Base-by-base conservation (phyloP, 2,797 vertebrate species). In the Takifugu ocellatus region DNA sequence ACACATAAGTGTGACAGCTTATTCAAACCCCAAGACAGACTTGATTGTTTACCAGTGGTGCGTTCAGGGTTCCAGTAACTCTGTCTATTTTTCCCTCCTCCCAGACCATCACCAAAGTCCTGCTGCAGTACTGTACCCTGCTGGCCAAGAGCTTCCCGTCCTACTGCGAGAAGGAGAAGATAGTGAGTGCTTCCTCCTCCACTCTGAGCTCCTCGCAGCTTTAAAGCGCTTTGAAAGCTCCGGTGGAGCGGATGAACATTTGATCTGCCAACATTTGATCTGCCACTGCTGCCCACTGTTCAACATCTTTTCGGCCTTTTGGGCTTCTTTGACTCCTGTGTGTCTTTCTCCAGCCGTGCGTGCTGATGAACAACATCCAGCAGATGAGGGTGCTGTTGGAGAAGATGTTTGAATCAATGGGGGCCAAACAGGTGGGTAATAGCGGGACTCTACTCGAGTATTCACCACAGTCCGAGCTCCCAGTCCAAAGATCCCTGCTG, bases 361-460 rank as follows among this genome's bases (percentile, higher is more conserved):
- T 98, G 81, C 90, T 98, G 74, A 96, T 99, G 96, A 99, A 99
- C 91, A 98, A 99, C 67, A 85, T 98, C 79, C 96, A 98, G 72
- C 96, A 98, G 68, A 94, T 98, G 81, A 90, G 97, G 33, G 96
- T 99, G 56, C 93, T 98, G 67, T 83, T 99, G 77, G 96, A 98
- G 90, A 98, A 96, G 90, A 98, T 98, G 96, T 99, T 99, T 60
- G 96, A 99, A 86, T 95, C 93, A 7, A 98, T 99, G 95, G 97
- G 97, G 63, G 97, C 94, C 15, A 95, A 94, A 66, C 94, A 95
- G 93, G 96, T 98, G 73, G 87, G 70, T 0, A 1, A n/a, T 8
- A 12, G 5, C 46, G 33, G 2, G 33, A 43, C 39, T n/a, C 48
- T 36, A 8, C 33, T 44, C 29, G 45, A 58, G 25, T 39, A 24